phyloP scores from a whole-genome alignment of 2,113 vertebrate species.

The Passer domesticus region DNA sequence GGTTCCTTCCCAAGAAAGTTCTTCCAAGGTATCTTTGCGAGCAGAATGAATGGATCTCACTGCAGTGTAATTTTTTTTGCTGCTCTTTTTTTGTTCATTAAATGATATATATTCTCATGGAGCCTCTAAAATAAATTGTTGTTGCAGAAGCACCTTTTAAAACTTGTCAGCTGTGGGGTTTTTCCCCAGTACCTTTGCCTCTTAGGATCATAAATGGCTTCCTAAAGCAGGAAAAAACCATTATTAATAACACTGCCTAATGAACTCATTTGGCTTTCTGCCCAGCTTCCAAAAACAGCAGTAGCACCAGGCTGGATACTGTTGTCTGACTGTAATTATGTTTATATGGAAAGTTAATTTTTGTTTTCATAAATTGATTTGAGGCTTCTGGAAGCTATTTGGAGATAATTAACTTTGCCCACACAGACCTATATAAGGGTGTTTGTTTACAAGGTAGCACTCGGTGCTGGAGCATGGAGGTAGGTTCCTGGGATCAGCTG shows the following conservation, averaged over 20 bases:
- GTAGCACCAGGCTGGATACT: slow-evolving; percentile 66
- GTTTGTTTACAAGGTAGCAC: slow-evolving; percentile 56
- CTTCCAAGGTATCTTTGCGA: not conserved
- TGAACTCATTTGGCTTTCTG: slow-evolving; percentile 76
- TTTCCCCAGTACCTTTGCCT: slow-evolving; percentile 53
- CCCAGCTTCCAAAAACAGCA: slow-evolving; percentile 73
- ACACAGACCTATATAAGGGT: slow-evolving; percentile 56
- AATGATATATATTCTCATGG: not conserved
- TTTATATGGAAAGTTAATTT: slow-evolving; percentile 80
- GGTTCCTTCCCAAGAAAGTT: not conserved
- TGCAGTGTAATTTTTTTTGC: not conserved
- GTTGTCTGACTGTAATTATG: slow-evolving; percentile 76
- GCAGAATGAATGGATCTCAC: rapidly evolving
- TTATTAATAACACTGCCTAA: slow-evolving; percentile 78
- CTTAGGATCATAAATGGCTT: slow-evolving; percentile 64
- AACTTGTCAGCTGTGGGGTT: slow-evolving; percentile 50
- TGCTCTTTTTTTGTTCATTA: not conserved
- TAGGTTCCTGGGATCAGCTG: slow-evolving; percentile 17
- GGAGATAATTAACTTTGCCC: slow-evolving; percentile 75
- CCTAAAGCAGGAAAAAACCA: slow-evolving; percentile 65
- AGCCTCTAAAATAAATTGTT: not conserved
- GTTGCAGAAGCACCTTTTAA: slow-evolving; percentile 43
- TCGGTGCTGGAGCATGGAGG: not conserved
- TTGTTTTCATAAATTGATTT: slow-evolving; percentile 81
- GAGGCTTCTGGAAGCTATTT: slow-evolving; percentile 77